phyloP scores from a whole-genome alignment of 2,797 vertebrate species.

The Sciaenops ocellatus region DNA sequence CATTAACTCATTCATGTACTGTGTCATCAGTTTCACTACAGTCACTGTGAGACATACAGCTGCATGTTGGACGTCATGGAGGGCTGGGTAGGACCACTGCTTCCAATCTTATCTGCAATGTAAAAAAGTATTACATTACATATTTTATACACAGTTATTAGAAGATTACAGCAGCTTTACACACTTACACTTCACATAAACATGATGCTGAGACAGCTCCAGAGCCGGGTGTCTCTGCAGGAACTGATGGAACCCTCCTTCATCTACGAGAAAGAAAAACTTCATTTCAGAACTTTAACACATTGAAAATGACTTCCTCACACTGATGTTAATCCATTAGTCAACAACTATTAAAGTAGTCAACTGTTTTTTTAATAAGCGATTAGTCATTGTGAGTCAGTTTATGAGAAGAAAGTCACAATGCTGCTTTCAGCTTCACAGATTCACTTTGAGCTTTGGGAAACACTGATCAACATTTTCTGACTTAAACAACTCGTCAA shows the following conservation, averaged over 20 bases:
- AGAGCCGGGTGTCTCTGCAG: constrained; percentile 78
- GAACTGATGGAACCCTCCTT: constrained; percentile 76
- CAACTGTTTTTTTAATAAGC: too few relatives aligned
- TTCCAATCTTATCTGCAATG: constrained; percentile 6
- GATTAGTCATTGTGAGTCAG: too few relatives aligned
- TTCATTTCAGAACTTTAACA: not conserved
- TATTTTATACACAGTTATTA: not conserved
- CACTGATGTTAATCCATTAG: too few relatives aligned
- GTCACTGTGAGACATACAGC: constrained; percentile 31
- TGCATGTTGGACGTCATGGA: constrained; percentile 29
- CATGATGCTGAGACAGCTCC: constrained; percentile 43
- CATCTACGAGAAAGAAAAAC: constrained; percentile 62
- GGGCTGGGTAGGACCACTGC: not conserved
- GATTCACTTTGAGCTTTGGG: too few relatives aligned
- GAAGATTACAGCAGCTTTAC: not conserved
- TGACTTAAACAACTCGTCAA: too few relatives aligned
- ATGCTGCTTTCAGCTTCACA: too few relatives aligned
- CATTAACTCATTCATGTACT: not conserved
- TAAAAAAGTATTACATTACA: not conserved
- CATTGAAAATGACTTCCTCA: too few relatives aligned
- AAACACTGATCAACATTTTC: too few relatives aligned
- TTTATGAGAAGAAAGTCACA: too few relatives aligned
- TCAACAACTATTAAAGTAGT: too few relatives aligned
- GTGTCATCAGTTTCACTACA: not conserved
- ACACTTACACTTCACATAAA: constrained; percentile 76